Conservation (phyloP, 2,113 vertebrate genomes). For the Lanius ludovicianus region DNA sequence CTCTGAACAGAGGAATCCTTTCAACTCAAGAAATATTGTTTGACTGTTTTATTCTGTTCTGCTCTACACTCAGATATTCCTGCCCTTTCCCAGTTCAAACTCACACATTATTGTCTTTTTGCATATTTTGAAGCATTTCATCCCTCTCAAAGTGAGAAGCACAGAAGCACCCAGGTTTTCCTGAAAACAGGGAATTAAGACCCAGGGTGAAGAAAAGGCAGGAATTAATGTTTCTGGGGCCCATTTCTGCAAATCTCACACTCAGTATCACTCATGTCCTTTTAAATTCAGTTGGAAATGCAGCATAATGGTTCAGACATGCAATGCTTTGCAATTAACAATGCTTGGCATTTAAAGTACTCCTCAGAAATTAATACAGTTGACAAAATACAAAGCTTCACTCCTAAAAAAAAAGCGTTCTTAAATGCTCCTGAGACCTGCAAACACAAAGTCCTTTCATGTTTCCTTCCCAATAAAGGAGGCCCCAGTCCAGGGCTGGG, state of each 20-base stretch:
- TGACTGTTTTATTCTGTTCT: not conserved
- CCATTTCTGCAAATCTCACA: not conserved
- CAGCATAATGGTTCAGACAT: not conserved
- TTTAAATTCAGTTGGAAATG: not conserved
- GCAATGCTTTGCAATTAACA: not conserved
- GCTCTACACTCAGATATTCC: not conserved
- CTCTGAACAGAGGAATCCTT: not conserved
- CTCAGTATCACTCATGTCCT: rapidly evolving
- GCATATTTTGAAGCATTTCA: not conserved
- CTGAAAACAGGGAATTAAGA: not conserved
- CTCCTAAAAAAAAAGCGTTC: not conserved
- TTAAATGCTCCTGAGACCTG: not conserved
- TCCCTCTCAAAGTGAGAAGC: not conserved
- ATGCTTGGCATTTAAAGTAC: not conserved
- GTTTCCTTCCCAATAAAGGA: not conserved
- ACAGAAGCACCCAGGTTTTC: not conserved
- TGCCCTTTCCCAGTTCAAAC: not conserved
- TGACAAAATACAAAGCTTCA: not conserved
- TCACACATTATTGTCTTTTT: too few relatives aligned
- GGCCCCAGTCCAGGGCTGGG: not conserved
- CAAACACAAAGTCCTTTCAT: not conserved
- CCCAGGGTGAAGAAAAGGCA: not conserved
- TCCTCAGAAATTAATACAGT: not conserved
- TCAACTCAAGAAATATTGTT: not conserved
- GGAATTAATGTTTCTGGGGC: not conserved